Evolutionary conservation across 1,140 invertebrate species (phyloP), one percentile per base, ranked within the genome.

Genomic region (Drosophila miranda): DNA sequence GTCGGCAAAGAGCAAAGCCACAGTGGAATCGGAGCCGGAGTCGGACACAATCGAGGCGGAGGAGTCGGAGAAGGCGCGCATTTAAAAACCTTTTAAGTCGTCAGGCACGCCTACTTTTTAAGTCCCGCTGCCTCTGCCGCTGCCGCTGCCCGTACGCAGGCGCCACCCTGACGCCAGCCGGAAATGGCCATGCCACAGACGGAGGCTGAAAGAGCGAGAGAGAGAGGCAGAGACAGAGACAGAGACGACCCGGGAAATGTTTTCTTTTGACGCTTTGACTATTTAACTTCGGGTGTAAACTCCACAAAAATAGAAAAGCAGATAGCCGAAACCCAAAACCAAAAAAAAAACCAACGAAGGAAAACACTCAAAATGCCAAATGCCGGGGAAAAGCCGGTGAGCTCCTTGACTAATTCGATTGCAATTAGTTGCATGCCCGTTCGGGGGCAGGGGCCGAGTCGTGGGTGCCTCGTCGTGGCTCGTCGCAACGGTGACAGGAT

Each of bases 51-150:
- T 19, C 2, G 19, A 21, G 38, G 46, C 52, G 43, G 75, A 49
- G 68, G 45, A 50, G 68, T 41, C 28, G 52, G 41, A 28, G 46
- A 42, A 57, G 68, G 75, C 78, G 74, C 66, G 75, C 82, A 87
- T 88, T 87, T 88, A 87, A 87, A 83, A 87, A 87, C 82, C 83
- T 87, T 87, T 87, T 87, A 88, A 87, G 82, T 87, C 82, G 82
- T 87, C 82, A 87, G 83, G 51, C 82, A 88, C 82, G 82, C 82
- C 82, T 78, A 72, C 82, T 82, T 80, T 84, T 70, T 75, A 80
- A 80, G 69, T 77, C 66, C 66, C 54, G 50, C 42, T 38, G 34
- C 7, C 23, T 5, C 23, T 26, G 3, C 23, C 23, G 5, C 19
- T 19, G 19, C 19, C 19, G 2, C 19, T 34, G 43, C 26, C 28